Evolutionary conservation across 2,113 vertebrate species (phyloP).

Genomic region (Carassius auratus): DNA sequence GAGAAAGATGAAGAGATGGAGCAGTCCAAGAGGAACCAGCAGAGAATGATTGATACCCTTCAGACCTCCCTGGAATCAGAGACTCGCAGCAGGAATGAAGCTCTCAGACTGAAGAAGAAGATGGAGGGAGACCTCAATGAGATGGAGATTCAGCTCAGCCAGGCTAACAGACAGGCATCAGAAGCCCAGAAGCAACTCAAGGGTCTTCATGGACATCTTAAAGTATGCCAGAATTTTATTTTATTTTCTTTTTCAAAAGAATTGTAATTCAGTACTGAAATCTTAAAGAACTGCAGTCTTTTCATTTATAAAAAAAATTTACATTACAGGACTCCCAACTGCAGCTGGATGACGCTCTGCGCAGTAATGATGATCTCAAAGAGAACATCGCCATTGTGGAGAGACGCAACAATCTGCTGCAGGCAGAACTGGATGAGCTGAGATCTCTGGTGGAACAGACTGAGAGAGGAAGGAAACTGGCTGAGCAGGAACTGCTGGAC

Average conservation of each 20-base stretch:
- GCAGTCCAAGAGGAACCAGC: slow-evolving; percentile 57
- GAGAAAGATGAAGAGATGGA: slow-evolving; percentile 62
- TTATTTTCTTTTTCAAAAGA: no score
- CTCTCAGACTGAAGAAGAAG: neutral
- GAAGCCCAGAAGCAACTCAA: slow-evolving; percentile 83
- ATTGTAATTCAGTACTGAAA: no score
- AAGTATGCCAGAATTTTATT: slow-evolving; percentile 62
- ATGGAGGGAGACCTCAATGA: slow-evolving; percentile 77
- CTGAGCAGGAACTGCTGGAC: no score
- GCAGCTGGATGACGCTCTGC: neutral
- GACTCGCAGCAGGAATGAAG: slow-evolving; percentile 50
- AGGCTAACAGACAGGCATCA: slow-evolving; percentile 76
- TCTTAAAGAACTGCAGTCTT: no score
- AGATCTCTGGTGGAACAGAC: no score
- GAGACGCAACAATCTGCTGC: no score
- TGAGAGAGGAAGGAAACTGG: no score
- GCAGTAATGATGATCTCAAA: slow-evolving; percentile 56
- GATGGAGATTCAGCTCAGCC: slow-evolving; percentile 77
- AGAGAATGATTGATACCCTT: slow-evolving; percentile 57
- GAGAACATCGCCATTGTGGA: no score
- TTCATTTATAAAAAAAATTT: neutral
- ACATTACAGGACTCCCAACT: neutral
- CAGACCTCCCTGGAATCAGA: slow-evolving; percentile 59
- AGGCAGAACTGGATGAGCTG: no score
- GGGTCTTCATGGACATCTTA: slow-evolving; percentile 70